Conservation (phyloP, 2,888 invertebrate species). For the Zele albiditarsus region DNA sequence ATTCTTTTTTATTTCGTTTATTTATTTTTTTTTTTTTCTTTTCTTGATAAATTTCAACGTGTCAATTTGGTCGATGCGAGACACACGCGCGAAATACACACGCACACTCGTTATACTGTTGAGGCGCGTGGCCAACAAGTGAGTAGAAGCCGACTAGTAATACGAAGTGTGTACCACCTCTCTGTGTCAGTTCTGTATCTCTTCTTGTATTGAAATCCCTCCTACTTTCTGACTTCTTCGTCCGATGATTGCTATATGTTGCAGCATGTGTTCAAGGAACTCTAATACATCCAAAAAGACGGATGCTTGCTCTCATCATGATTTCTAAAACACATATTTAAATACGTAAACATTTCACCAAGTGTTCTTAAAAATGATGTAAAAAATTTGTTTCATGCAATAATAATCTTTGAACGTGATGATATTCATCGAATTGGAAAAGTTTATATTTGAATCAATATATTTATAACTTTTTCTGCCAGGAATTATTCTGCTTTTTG, state of each 20-base stretch:
- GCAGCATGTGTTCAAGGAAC: conserved; percentile 10
- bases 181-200: neutral
- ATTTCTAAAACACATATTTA: neutral
- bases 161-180: neutral
- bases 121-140: conserved; percentile 13
- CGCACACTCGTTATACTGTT: conserved; percentile 2
- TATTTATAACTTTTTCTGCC: no score
- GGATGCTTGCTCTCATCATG: neutral
- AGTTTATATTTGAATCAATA: no score
- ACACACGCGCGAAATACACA: conserved; percentile 2
- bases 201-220: neutral
- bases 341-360: neutral
- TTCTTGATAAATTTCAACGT: neutral
- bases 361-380: no score
- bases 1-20: neutral
- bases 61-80: neutral
- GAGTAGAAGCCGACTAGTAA: neutral
- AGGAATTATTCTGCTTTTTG: no score
- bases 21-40: neutral
- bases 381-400: no score
- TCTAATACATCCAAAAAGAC: neutral
- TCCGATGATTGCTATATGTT: neutral
- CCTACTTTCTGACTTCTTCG: neutral
- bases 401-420: no score
- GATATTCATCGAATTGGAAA: no score